Evolutionary conservation across 2,888 invertebrate genomes (phyloP).

Genomic region (Macaria notata): DNA sequence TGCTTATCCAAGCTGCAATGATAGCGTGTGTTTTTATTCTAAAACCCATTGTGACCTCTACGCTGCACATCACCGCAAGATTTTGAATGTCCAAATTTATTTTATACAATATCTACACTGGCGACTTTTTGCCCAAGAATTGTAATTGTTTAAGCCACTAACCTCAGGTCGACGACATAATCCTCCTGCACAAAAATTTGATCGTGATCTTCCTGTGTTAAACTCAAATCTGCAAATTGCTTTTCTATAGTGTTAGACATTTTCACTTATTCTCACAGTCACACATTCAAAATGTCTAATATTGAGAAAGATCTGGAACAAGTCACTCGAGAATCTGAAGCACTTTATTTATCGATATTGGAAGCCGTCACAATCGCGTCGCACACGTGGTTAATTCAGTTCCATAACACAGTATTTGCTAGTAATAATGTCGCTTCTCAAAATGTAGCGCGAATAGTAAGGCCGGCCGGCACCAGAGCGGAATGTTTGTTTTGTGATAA

Average conservation of each 20-base stretch:
- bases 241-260: slow-evolving; percentile 70
- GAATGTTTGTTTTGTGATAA: slow-evolving; percentile 29
- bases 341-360: slow-evolving; percentile 1
- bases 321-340: slow-evolving; percentile 14
- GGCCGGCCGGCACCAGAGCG: slow-evolving; percentile 33
- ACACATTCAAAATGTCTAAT: slow-evolving; percentile 2
- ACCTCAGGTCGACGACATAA: slow-evolving; percentile 81
- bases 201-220: slow-evolving; percentile 87
- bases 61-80: too few species aligned
- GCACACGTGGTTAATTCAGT: slow-evolving; percentile 69
- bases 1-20: too few species aligned
- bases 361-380: slow-evolving; percentile 17
- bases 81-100: too few species aligned
- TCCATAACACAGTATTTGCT: slow-evolving; percentile 60
- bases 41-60: too few species aligned
- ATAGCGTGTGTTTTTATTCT: too few species aligned
- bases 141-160: slow-evolving; percentile 41
- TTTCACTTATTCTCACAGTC: slow-evolving; percentile 7
- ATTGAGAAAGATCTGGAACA: slow-evolving; percentile 6
- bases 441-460: slow-evolving; percentile 38
- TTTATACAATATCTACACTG: too few species aligned
- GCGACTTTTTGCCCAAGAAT: too few species aligned
- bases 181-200: slow-evolving; percentile 88
- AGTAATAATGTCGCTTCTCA: slow-evolving; percentile 35
- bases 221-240: slow-evolving; percentile 87